Conservation (phyloP, 2,113 vertebrate species). For the Herpetotheres cachinnans region DNA sequence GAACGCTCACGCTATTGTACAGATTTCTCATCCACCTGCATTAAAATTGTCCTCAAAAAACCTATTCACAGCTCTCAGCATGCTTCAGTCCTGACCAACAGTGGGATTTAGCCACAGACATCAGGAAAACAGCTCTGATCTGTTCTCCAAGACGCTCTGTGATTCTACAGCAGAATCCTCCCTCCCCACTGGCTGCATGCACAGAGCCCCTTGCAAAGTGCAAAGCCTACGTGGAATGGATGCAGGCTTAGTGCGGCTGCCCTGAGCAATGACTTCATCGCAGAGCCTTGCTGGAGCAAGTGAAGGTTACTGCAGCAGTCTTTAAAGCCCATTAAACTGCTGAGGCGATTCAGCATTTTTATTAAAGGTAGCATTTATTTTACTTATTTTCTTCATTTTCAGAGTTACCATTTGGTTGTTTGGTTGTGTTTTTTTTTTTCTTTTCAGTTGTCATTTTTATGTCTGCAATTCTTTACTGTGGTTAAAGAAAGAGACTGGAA, state of each 20-base stretch:
- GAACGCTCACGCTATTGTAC: neutral
- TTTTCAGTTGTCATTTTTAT: neutral
- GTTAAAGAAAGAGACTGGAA: neutral
- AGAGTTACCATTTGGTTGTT: neutral
- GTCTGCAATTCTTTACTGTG: neutral
- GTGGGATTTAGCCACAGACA: neutral
- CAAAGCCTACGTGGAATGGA: neutral
- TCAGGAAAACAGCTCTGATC: neutral
- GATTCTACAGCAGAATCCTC: neutral
- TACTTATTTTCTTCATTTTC: neutral
- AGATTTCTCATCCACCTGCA: neutral
- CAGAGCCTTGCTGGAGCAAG: neutral
- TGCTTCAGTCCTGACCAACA: neutral
- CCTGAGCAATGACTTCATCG: neutral
- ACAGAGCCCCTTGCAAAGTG: neutral
- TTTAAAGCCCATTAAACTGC: neutral
- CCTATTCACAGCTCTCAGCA: neutral
- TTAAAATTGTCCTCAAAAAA: neutral
- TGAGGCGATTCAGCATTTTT: neutral
- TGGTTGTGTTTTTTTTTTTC: neutral
- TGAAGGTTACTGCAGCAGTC: constrained; percentile 1
- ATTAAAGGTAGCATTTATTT: neutral
- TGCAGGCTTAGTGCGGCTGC: neutral
- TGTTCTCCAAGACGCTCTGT: fast-evolving
- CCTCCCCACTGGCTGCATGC: neutral